Conservation (phyloP, 2,888 invertebrate genomes). For the Neria commutata region DNA sequence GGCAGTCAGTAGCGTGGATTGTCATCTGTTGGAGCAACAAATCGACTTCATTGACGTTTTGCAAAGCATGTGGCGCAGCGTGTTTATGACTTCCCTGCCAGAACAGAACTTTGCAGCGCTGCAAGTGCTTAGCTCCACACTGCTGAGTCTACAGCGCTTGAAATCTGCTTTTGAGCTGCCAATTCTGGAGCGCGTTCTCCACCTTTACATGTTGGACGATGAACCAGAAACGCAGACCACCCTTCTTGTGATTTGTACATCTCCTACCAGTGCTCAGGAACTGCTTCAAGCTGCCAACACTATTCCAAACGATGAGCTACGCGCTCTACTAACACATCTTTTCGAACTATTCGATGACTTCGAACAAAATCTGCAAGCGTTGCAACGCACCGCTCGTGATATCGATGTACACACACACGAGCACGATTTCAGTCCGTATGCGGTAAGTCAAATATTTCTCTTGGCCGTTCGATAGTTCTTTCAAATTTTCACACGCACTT, state of each 20-base stretch:
- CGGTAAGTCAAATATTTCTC: no score
- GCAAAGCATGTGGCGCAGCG: constrained; percentile 33
- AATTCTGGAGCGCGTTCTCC: constrained; percentile 29
- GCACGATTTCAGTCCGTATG: no score
- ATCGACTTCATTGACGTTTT: constrained; percentile 42
- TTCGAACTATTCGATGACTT: constrained; percentile 23
- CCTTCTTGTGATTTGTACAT: no score
- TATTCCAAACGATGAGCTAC: constrained; percentile 10
- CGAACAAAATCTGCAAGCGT: constrained; percentile 14
- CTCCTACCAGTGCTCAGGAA: no score
- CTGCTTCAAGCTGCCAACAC: no score
- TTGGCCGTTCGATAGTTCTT: no score
- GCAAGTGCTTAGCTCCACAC: constrained; percentile 7
- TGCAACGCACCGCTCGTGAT: constrained; percentile 6
- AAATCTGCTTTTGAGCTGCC: constrained; percentile 20
- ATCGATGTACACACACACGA: no score
- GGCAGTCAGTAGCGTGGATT: constrained; percentile 27
- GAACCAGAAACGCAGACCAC: constrained; percentile 24
- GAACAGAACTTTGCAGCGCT: constrained; percentile 14
- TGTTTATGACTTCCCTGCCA: constrained; percentile 10
- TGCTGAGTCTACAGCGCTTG: constrained; percentile 19
- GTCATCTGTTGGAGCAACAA: constrained; percentile 39
- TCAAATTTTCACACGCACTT: no score
- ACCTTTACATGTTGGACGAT: constrained; percentile 31
- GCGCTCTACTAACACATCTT: constrained; percentile 15